Base-by-base conservation (phyloP, 2,888 invertebrate species). In the Heliconius erato region DNA sequence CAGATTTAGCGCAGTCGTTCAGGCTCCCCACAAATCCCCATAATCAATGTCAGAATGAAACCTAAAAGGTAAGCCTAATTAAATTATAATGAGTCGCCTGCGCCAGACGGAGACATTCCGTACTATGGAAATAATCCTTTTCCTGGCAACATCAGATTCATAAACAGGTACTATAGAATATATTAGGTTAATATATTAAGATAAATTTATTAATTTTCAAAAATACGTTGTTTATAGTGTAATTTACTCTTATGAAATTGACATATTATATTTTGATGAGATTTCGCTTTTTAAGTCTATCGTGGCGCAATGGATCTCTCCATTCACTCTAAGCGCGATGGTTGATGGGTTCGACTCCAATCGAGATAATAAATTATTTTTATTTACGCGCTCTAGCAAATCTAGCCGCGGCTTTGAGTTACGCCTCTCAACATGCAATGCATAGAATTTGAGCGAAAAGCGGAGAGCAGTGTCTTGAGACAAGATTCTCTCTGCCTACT, bases 41-140 rank as follows among this genome's bases (percentile, higher is more conserved):
- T 86, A 80, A 86, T 84, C 85, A 86, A 85, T 86, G 86, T 84
- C 86, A 83, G 83, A 85, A 82, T 80, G 86, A 85, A 85, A 87
- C 87, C 87, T 74, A 84, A 85, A 84, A 86, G 87, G 86, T 85
- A 84, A 84, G 78, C 74, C 80, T 86, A 86, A 87, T 86, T 84
- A 78, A 86, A 86, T 86, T 88, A 88, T 80, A 83, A 86, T 72
- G 77, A 82, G 74, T n/a, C 72, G 90, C 89, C 90, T 91, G 90
- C 90, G 67, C 79, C 76, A 63, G 54, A 49, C 80, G 71, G 63
- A 77, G 79, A 83, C 83, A 80, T 78, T 59, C 79, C n/a, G 54
- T 63, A 65, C 35, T 28, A 65, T 28, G 69, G 63, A 69, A 23
- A 54, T 76, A 80, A 81, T 79, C 35, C 72, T 77, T 79, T 82